phyloP scores from a whole-genome alignment of 2,797 vertebrate species.

The Trematomus bernacchii region DNA sequence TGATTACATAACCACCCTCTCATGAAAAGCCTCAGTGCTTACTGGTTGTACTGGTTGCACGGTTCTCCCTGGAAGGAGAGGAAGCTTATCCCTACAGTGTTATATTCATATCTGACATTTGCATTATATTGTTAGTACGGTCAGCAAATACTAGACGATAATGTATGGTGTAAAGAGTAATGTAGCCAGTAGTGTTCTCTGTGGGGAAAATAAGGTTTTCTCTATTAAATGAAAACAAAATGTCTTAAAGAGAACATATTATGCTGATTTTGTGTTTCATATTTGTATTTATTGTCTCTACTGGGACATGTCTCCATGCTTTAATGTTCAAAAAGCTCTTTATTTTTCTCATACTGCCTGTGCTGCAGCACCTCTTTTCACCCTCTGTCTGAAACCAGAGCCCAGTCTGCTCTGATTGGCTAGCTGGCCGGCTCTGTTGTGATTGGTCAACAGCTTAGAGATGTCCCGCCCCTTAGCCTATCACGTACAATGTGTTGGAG shows the following conservation, averaged over 20 bases:
- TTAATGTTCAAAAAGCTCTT: too few species aligned
- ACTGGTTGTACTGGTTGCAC: conserved; percentile 15
- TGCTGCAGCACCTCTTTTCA: too few species aligned
- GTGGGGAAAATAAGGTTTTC: background rate
- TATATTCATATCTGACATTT: background rate
- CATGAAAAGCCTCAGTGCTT: background rate
- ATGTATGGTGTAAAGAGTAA: background rate
- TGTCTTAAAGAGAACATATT: background rate
- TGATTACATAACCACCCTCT: conserved; percentile 47
- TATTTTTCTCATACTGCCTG: too few species aligned
- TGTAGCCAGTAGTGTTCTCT: background rate
- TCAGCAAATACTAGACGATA: background rate
- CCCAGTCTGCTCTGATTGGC: too few species aligned
- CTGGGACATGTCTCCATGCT: too few species aligned
- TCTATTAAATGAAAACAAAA: background rate
- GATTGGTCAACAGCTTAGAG: too few species aligned
- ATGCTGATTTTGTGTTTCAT: too few species aligned
- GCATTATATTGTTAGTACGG: background rate
- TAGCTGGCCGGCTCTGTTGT: too few species aligned
- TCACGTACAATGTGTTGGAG: too few species aligned
- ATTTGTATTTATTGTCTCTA: too few species aligned
- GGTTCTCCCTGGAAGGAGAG: background rate
- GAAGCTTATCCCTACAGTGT: background rate
- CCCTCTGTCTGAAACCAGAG: too few species aligned
- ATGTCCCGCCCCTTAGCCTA: too few species aligned